Conservation (phyloP, 2,888 invertebrate genomes). For the Coronaproctus castanopsis region DNA sequence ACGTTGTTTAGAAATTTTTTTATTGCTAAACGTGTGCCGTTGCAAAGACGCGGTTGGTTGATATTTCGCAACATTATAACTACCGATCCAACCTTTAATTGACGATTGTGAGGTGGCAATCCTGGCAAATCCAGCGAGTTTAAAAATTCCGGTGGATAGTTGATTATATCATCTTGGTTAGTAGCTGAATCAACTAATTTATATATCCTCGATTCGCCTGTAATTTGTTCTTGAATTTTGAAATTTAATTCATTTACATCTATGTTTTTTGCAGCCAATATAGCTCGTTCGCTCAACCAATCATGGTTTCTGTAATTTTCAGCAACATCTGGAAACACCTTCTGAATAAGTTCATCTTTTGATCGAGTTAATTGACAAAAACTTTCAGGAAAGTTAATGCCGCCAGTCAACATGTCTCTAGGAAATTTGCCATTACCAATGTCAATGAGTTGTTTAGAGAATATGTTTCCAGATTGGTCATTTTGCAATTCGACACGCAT, state of each 20-base stretch:
- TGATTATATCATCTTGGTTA: background rate
- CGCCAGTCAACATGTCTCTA: background rate
- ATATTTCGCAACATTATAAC: no score
- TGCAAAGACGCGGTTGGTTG: no score
- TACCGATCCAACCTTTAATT: no score
- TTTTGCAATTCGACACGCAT: background rate
- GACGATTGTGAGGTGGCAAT: no score
- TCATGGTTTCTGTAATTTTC: background rate
- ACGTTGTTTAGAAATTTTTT: no score
- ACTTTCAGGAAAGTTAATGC: background rate
- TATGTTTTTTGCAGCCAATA: background rate
- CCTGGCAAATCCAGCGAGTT: no score
- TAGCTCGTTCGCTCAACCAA: background rate
- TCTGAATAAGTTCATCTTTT: background rate
- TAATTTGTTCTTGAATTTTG: background rate
- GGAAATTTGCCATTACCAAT: background rate
- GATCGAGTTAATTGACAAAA: background rate
- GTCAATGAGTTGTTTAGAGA: background rate
- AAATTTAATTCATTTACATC: background rate
- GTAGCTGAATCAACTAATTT: background rate
- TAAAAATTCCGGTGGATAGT: no score
- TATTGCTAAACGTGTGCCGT: no score
- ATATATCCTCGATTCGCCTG: background rate
- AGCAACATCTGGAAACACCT: background rate
- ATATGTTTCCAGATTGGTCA: background rate